These are phyloP conservation scores for Lutjanus argentimaculatus DNA, from an alignment of 2,797 vertebrate genomes.

Conservation along the genomic window DNA sequence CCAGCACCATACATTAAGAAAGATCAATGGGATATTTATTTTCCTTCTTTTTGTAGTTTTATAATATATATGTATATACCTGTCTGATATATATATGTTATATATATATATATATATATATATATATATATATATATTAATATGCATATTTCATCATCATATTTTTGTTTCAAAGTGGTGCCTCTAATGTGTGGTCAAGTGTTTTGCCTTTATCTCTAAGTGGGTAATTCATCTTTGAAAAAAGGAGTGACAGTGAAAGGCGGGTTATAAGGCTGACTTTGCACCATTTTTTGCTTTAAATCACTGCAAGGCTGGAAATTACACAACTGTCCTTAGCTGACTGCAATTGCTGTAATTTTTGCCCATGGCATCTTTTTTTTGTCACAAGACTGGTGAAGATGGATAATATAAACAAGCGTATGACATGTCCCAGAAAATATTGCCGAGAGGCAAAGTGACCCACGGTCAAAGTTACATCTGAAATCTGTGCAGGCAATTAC, in stretches of 20 bases:
- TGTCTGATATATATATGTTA: too few species aligned
- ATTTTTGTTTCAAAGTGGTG: not conserved
- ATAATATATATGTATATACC: too few species aligned
- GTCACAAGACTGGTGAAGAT: conserved; percentile 30
- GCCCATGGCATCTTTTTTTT: conserved; percentile 13
- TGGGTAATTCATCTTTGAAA: conserved; percentile 39
- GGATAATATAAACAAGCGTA: conserved; percentile 47
- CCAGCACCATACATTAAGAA: conserved; percentile 13
- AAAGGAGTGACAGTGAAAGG: conserved; percentile 10
- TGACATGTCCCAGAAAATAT: conserved; percentile 35
- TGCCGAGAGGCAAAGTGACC: conserved; percentile 32
- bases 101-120: too few species aligned
- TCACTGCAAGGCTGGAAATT: conserved; percentile 25
- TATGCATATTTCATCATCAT: not conserved
- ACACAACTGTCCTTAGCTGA: conserved; percentile 25
- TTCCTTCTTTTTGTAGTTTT: conserved; percentile 2
- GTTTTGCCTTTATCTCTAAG: conserved; percentile 32
- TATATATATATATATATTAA: too few species aligned
- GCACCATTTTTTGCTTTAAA: conserved; percentile 27
- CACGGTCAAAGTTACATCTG: not conserved
- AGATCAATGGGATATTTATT: conserved; percentile 25
- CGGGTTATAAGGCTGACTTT: conserved; percentile 44
- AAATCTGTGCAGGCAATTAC: conserved; percentile 15
- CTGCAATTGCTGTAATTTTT: conserved; percentile 26
- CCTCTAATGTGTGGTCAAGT: conserved; percentile 31